Conservation (phyloP, 2,888 invertebrate genomes). For the Ophion slaviceki region DNA sequence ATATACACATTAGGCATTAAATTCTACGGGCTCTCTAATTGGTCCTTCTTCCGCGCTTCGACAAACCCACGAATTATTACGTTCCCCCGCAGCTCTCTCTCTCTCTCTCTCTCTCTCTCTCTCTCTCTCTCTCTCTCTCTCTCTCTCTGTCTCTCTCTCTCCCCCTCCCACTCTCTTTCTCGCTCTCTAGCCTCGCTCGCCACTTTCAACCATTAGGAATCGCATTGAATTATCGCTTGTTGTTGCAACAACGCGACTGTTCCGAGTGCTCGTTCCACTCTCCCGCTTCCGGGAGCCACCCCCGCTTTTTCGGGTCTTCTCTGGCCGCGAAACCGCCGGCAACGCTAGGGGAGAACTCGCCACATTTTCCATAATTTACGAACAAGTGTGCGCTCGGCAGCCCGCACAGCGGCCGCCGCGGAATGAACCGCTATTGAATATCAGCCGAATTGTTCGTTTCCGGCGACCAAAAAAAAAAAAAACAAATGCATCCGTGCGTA, state of each 20-base stretch:
- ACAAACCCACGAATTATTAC: conserved; percentile 16
- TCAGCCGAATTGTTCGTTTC: neutral
- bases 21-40: conserved; percentile 37
- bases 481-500: too few relatives aligned
- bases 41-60: conserved; percentile 19
- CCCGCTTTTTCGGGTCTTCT: too few relatives aligned
- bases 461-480: too few relatives aligned
- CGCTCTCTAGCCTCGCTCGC: too few relatives aligned
- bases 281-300: neutral
- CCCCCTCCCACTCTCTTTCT: too few relatives aligned
- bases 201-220: too few relatives aligned
- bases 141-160: too few relatives aligned
- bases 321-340: too few relatives aligned
- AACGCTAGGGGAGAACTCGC: neutral
- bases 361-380: conserved; percentile 26
- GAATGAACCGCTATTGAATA: neutral
- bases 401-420: too few relatives aligned
- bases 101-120: neutral
- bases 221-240: conserved; percentile 23
- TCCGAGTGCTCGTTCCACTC: neutral
- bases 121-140: neutral
- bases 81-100: neutral
- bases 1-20: conserved; percentile 11
- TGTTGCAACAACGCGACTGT: conserved; percentile 14
- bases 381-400: neutral